Conservation (phyloP, 2,888 invertebrate species). For the Lycocerus yunnanus region DNA sequence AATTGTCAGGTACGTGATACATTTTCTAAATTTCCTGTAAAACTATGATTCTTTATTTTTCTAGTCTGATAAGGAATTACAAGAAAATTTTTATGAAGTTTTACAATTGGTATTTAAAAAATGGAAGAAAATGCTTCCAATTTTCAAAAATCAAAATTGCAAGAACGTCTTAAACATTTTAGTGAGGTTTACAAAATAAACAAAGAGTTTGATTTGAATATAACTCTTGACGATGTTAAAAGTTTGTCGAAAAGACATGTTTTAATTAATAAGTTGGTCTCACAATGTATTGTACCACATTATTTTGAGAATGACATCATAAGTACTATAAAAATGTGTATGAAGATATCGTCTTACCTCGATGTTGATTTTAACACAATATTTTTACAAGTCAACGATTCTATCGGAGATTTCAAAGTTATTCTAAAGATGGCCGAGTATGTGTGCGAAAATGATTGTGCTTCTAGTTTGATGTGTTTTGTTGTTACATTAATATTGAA, state of each 20-base stretch:
- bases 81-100: slow-evolving; percentile 30
- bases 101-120: slow-evolving; percentile 20
- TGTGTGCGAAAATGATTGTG: slow-evolving; percentile 31
- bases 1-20: slow-evolving; percentile 2
- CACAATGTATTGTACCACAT: slow-evolving; percentile 21
- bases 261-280: slow-evolving; percentile 32
- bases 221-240: slow-evolving; percentile 30
- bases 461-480: slow-evolving; percentile 35
- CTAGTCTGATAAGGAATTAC: not conserved
- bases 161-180: slow-evolving; percentile 23
- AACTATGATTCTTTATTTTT: not conserved
- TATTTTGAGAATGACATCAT: not conserved
- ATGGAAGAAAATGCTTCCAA: slow-evolving; percentile 11
- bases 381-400: slow-evolving; percentile 37
- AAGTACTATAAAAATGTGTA: slow-evolving; percentile 26
- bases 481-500: slow-evolving; percentile 40
- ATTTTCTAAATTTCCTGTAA: not conserved
- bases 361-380: slow-evolving; percentile 33
- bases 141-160: not conserved
- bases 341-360: slow-evolving; percentile 37
- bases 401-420: slow-evolving; percentile 34
- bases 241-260: slow-evolving; percentile 14
- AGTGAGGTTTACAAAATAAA: slow-evolving; percentile 31
- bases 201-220: slow-evolving; percentile 26
- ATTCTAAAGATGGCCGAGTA: slow-evolving; percentile 35